These are phyloP conservation scores for Heliconius aoede DNA, from an alignment of 2,888 invertebrate species.

Conservation along the genomic window DNA sequence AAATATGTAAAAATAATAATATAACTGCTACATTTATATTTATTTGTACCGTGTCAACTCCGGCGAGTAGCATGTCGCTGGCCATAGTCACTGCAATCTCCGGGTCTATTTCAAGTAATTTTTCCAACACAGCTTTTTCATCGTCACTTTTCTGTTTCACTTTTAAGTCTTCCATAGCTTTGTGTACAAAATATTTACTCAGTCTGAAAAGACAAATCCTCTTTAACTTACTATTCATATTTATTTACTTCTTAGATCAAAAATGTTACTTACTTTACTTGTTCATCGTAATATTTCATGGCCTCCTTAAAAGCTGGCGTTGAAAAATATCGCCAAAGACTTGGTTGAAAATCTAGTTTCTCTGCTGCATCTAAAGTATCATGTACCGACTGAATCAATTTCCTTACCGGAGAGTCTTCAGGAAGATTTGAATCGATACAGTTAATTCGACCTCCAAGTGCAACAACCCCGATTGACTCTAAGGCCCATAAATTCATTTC, in stretches of 20 bases:
- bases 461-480: slow-evolving; percentile 79
- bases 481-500: slow-evolving; percentile 86
- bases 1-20: too few species aligned
- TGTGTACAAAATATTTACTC: slow-evolving; percentile 56
- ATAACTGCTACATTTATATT: neutral
- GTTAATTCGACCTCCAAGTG: slow-evolving; percentile 68
- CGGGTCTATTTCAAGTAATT: slow-evolving; percentile 82
- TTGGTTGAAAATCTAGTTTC: slow-evolving; percentile 64
- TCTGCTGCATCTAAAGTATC: slow-evolving; percentile 58
- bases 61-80: slow-evolving; percentile 83
- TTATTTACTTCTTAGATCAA: neutral
- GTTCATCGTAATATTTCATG: slow-evolving; percentile 59
- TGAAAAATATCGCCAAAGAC: slow-evolving; percentile 60
- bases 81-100: slow-evolving; percentile 85
- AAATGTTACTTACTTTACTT: slow-evolving; percentile 56
- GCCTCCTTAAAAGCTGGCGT: slow-evolving; percentile 61
- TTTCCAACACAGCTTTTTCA: slow-evolving; percentile 84
- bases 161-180: slow-evolving; percentile 58
- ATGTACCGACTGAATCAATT: slow-evolving; percentile 65
- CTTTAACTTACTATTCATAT: neutral
- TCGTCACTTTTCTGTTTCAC: slow-evolving; percentile 54
- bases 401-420: slow-evolving; percentile 63
- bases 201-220: slow-evolving; percentile 50
- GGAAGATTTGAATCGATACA: slow-evolving; percentile 65
- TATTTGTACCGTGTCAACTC: slow-evolving; percentile 41